Evolutionary conservation across 2,888 invertebrate genomes (phyloP).

Genomic region (Pachliopta kotzebuea): DNA sequence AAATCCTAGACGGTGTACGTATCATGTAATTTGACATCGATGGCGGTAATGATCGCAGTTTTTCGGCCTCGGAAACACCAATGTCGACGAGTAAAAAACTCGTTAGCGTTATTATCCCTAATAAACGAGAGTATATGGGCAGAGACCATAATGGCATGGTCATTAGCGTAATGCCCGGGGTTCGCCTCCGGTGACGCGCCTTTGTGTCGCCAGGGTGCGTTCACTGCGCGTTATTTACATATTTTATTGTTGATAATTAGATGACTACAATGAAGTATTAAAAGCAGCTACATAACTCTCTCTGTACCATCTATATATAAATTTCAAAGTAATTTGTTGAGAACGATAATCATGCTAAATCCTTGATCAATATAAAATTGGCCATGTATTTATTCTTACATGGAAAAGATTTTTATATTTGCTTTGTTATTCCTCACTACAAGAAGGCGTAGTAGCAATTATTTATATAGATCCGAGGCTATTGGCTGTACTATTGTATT

Average conservation of each 20-base stretch:
- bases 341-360: too few species aligned
- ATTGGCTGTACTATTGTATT: too few species aligned
- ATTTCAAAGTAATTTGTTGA: too few species aligned
- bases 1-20: slow-evolving; percentile 43
- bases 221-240: slow-evolving; percentile 35
- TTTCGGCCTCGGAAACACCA: slow-evolving; percentile 46
- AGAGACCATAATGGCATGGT: slow-evolving; percentile 56
- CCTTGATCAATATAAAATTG: too few species aligned
- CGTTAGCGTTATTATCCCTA: slow-evolving; percentile 69
- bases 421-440: too few species aligned
- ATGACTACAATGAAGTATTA: background rate
- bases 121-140: slow-evolving; percentile 65
- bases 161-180: slow-evolving; percentile 58
- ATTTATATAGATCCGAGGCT: too few species aligned
- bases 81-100: slow-evolving; percentile 61
- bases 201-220: slow-evolving; percentile 48
- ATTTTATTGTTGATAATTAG: slow-evolving; percentile 29
- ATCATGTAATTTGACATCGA: slow-evolving; percentile 54
- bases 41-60: slow-evolving; percentile 44
- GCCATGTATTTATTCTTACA: too few species aligned
- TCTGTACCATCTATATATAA: too few species aligned
- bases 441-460: too few species aligned
- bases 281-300: background rate
- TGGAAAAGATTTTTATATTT: too few species aligned
- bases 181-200: slow-evolving; percentile 47